These are phyloP conservation scores for Porites lobata DNA, from an alignment of 92 coral and sea anemone genomes.

Conservation along the genomic window DNA sequence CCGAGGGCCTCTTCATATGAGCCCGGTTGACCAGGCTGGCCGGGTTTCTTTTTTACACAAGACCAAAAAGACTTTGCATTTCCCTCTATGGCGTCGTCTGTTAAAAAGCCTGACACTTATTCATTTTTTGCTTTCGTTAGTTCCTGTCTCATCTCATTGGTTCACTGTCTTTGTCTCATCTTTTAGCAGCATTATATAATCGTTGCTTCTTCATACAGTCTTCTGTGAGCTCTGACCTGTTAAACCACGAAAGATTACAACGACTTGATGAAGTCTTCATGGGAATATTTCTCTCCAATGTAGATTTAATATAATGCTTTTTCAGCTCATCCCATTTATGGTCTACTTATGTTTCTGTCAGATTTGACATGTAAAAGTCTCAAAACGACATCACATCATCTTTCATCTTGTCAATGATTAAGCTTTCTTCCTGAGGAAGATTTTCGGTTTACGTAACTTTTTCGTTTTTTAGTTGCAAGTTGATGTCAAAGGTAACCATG, in stretches of 20 bases:
- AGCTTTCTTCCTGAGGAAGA: slow-evolving; percentile 66
- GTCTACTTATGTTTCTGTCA: slow-evolving; percentile 58
- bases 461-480: slow-evolving; percentile 34
- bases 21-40: no score
- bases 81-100: not conserved
- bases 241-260: slow-evolving; percentile 32
- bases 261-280: slow-evolving; percentile 9
- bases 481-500: slow-evolving; percentile 59
- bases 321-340: slow-evolving; percentile 51
- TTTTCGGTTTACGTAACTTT: slow-evolving; percentile 36
- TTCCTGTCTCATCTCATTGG: slow-evolving; percentile 17
- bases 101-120: slow-evolving; percentile 46
- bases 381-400: slow-evolving; percentile 56
- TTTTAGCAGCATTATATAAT: slow-evolving; percentile 51
- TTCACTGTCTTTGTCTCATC: slow-evolving; percentile 2
- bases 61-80: slow-evolving; percentile 40
- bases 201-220: slow-evolving; percentile 41
- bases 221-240: slow-evolving; percentile 23
- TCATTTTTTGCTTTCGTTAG: slow-evolving; percentile 49
- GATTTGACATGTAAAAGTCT: slow-evolving; percentile 52
- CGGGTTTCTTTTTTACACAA: not conserved
- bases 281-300: slow-evolving; percentile 36
- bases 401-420: slow-evolving; percentile 50
- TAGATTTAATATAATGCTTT: not conserved
- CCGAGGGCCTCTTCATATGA: no score